A percentile compares a stretch with the other conserved stretches of the same genome.
phyloP scores from a whole-genome alignment of 2,888 invertebrate genomes.

The Hipparchia sbordonii region DNA sequence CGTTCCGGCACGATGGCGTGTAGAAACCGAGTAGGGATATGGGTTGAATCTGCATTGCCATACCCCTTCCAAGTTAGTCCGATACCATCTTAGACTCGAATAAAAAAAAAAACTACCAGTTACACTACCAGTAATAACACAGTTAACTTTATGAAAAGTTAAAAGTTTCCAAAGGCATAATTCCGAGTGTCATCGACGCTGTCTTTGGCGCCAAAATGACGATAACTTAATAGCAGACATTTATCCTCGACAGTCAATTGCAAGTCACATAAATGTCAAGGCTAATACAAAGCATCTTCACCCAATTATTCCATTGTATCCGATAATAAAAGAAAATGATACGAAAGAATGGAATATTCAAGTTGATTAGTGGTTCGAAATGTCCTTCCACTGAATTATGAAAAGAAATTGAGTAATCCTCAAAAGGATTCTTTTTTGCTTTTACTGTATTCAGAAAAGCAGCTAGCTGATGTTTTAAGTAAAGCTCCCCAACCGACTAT shows the following conservation, averaged over 20 bases:
- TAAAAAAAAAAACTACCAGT: too few relatives aligned
- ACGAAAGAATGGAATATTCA: not conserved
- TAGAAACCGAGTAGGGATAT: too few relatives aligned
- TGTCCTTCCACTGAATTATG: constrained; percentile 7
- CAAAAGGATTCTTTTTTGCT: constrained; percentile 6
- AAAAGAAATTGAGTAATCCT: constrained; percentile 10
- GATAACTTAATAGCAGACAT: not conserved
- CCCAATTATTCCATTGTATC: not conserved
- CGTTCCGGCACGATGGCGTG: too few relatives aligned
- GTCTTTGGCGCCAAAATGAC: not conserved
- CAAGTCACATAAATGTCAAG: not conserved
- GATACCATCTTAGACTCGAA: too few relatives aligned
- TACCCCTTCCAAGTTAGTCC: too few relatives aligned
- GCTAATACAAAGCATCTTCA: not conserved
- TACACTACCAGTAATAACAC: too few relatives aligned
- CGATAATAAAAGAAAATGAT: not conserved
- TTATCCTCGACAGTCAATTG: not conserved
- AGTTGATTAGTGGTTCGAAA: constrained; percentile 16
- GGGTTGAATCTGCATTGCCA: too few relatives aligned
- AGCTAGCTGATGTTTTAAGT: constrained; percentile 17
- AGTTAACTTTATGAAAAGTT: too few relatives aligned
- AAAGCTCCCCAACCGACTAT: constrained; percentile 4
- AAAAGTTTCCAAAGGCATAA: not conserved
- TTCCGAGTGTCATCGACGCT: not conserved
- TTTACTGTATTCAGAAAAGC: not conserved